Evolutionary conservation across 2,888 invertebrate genomes (phyloP).

Genomic region (Volucella inflata): DNA sequence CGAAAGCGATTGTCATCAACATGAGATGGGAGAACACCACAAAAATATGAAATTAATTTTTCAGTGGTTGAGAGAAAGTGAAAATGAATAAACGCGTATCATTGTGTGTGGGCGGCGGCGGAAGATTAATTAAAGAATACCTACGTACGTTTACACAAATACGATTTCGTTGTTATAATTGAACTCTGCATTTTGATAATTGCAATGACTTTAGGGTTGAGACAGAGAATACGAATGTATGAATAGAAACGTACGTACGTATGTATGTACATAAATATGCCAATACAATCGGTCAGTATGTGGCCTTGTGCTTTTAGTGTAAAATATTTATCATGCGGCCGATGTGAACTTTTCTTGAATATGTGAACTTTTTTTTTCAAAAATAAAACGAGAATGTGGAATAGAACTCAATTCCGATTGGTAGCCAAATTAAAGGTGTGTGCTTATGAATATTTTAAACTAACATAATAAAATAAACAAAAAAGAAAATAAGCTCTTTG

Average conservation of each 20-base stretch:
- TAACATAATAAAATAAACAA: no score
- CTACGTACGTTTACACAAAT: background rate
- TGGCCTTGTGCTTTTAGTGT: slow-evolving; percentile 12
- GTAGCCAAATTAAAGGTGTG: slow-evolving; percentile 25
- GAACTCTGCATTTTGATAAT: slow-evolving; percentile 46
- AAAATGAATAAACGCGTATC: slow-evolving; percentile 74
- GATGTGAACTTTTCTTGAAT: background rate
- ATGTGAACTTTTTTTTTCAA: slow-evolving; percentile 1
- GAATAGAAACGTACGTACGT: no score
- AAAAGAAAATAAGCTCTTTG: no score
- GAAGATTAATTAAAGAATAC: slow-evolving; percentile 67
- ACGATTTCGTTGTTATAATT: slow-evolving; percentile 38
- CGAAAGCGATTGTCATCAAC: slow-evolving; percentile 44
- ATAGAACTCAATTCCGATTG: slow-evolving; percentile 24
- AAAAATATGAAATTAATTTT: slow-evolving; percentile 78
- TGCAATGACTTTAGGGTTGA: slow-evolving; percentile 60
- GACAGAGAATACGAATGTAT: background rate
- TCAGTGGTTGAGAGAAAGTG: slow-evolving; percentile 76
- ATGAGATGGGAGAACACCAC: slow-evolving; percentile 49
- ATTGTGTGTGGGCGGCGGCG: slow-evolving; percentile 72
- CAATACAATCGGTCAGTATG: slow-evolving; percentile 7
- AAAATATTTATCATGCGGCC: background rate
- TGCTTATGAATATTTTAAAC: background rate
- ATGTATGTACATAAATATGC: background rate
- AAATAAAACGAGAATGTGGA: slow-evolving; percentile 20